Evolutionary conservation across 2,888 invertebrate genomes (phyloP).

Genomic region (Petrolisthes manimaculis): DNA sequence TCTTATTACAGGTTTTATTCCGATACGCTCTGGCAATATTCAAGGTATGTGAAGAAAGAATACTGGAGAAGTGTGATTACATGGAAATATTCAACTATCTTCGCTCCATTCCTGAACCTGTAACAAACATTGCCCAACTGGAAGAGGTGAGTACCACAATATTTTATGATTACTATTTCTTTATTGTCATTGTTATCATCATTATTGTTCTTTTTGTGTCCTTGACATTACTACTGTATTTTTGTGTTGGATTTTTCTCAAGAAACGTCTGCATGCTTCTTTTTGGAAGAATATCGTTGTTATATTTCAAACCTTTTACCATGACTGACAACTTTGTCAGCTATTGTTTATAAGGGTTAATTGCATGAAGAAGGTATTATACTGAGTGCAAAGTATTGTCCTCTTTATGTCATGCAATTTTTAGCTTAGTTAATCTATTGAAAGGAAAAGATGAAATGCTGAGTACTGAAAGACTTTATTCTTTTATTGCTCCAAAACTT

Average conservation of each 20-base stretch:
- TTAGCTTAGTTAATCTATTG: neutral
- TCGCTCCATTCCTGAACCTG: conserved; percentile 71
- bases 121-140: conserved; percentile 72
- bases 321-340: no score
- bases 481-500: conserved; percentile 58
- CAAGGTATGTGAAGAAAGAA: conserved; percentile 71
- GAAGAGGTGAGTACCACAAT: conserved; percentile 69
- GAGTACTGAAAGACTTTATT: conserved; percentile 60
- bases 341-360: no score
- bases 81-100: conserved; percentile 72
- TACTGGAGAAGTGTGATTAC: conserved; percentile 72
- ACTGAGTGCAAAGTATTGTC: no score
- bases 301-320: no score
- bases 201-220: no score
- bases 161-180: neutral
- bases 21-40: conserved; percentile 74
- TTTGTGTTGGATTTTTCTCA: no score
- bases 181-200: neutral
- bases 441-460: neutral
- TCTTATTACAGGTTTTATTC: conserved; percentile 71
- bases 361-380: no score
- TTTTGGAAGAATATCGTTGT: no score
- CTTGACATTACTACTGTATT: neutral
- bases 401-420: no score
- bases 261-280: no score